These are phyloP conservation scores for Epinephelus coioides DNA, from an alignment of 2,797 vertebrate species.

Conservation along the genomic window DNA sequence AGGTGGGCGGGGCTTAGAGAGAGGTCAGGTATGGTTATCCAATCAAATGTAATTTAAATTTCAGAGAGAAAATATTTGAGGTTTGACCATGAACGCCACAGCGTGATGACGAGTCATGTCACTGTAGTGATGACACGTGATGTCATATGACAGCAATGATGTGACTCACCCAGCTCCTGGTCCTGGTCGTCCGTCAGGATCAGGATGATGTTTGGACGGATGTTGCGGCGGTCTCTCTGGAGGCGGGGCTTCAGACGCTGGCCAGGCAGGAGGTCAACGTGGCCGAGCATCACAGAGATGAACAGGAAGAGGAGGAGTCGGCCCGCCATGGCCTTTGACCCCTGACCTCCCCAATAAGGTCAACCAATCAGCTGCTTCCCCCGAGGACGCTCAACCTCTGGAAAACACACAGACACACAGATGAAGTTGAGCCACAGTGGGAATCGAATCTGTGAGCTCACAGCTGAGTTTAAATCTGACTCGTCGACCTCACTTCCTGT, in stretches of 20 bases:
- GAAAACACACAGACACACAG: conserved; percentile 8
- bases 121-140: too few species aligned
- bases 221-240: conserved; percentile 96
- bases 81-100: too few species aligned
- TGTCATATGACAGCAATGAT: too few species aligned
- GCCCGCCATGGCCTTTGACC: conserved; percentile 85
- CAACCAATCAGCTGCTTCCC: conserved; percentile 47
- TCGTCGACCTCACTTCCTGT: too few species aligned
- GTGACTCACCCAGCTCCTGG: conserved; percentile 91
- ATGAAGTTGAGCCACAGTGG: too few species aligned
- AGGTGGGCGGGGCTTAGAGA: too few species aligned
- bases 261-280: conserved; percentile 87
- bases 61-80: too few species aligned
- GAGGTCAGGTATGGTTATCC: too few species aligned
- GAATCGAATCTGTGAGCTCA: too few species aligned
- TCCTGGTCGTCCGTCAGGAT: conserved; percentile 98
- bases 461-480: too few species aligned
- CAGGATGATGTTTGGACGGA: conserved; percentile 98
- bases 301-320: conserved; percentile 86
- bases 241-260: conserved; percentile 93
- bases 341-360: conserved; percentile 16
- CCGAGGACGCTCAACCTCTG: conserved; percentile 33
- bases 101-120: too few species aligned
- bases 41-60: too few species aligned
- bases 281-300: conserved; percentile 79